Evolutionary conservation across 2,113 vertebrate genomes (phyloP).

Genomic region (Odontophorus gujanensis): DNA sequence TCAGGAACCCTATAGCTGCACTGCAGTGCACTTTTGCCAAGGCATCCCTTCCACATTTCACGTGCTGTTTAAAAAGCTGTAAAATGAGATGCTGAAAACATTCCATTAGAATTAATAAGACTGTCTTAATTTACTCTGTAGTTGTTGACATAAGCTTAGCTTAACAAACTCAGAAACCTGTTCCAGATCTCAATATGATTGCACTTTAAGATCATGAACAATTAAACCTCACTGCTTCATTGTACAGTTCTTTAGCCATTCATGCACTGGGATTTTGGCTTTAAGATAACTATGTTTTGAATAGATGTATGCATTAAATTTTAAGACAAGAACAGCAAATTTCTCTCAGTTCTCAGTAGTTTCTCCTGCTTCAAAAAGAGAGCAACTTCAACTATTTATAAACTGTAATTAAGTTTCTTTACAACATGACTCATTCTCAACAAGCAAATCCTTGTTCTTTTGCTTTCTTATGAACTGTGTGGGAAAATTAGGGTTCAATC

Average conservation of each 20-base stretch:
- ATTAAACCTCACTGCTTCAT: background rate
- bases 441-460: slow-evolving; percentile 65
- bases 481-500: slow-evolving; percentile 68
- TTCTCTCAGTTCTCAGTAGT: slow-evolving; percentile 5
- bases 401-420: slow-evolving; percentile 71
- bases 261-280: slow-evolving; percentile 18
- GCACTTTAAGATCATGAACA: background rate
- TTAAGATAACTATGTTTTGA: background rate
- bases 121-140: background rate
- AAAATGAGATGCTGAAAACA: background rate
- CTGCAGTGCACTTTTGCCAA: background rate
- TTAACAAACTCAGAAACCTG: background rate
- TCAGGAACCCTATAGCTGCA: background rate
- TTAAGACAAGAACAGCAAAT: slow-evolving; percentile 33
- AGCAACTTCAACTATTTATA: slow-evolving; percentile 72
- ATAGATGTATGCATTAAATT: background rate
- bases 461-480: slow-evolving; percentile 64
- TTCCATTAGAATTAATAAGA: background rate
- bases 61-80: background rate
- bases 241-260: background rate
- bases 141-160: background rate
- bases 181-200: background rate
- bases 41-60: background rate
- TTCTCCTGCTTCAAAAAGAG: slow-evolving; percentile 61
- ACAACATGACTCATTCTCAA: slow-evolving; percentile 65